Conservation (phyloP, 2,888 invertebrate species). For the Punctoribates punctum region DNA sequence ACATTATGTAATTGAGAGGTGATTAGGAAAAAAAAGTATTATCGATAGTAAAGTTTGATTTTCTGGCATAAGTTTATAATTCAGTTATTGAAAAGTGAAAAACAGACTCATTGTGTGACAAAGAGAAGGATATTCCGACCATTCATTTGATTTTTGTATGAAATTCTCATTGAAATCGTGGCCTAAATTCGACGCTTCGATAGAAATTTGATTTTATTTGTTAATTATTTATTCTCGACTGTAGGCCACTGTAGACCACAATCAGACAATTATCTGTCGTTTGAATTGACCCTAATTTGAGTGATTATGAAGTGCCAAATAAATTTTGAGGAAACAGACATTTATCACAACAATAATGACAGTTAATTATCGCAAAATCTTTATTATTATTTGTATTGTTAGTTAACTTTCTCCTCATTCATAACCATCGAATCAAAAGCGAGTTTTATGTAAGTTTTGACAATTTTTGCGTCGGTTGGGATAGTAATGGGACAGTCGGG, state of each 20-base stretch:
- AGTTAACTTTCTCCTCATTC: not conserved
- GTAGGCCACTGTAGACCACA: not conserved
- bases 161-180: conserved; percentile 28
- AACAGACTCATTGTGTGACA: conserved; percentile 17
- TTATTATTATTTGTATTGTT: not conserved
- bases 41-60: conserved; percentile 18
- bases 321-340: conserved; percentile 25
- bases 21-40: not conserved
- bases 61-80: not conserved
- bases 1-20: not conserved
- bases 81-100: not conserved
- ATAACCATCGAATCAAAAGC: not conserved
- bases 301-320: not conserved
- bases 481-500: too few species aligned
- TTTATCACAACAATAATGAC: conserved; percentile 8
- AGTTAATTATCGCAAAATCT: conserved; percentile 13
- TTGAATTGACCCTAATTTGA: conserved; percentile 33
- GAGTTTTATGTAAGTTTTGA: not conserved
- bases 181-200: conserved; percentile 30
- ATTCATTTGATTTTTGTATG: conserved; percentile 26
- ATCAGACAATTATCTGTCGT: not conserved
- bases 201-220: conserved; percentile 29
- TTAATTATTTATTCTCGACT: not conserved
- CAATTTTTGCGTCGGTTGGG: too few species aligned
- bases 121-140: conserved; percentile 11